Conservation (phyloP, 2,113 vertebrate genomes). For the Indicator maculatus region DNA sequence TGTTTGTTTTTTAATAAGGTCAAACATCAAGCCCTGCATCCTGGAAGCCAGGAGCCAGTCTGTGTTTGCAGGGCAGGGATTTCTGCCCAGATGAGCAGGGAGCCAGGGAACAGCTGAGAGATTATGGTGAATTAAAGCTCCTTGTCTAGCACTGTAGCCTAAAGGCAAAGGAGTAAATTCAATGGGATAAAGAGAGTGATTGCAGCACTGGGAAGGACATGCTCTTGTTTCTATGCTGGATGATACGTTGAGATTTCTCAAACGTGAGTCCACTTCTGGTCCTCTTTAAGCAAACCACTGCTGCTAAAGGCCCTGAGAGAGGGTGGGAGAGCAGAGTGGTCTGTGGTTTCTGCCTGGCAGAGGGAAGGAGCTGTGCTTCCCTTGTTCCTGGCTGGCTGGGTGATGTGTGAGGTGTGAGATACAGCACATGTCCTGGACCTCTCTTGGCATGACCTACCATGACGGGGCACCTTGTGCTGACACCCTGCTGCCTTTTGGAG, state of each 20-base stretch:
- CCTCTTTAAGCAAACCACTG: background rate
- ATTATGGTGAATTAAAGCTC: background rate
- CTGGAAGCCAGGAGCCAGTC: background rate
- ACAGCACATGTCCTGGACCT: background rate
- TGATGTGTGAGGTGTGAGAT: accelerated
- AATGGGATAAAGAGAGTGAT: background rate
- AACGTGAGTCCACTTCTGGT: background rate
- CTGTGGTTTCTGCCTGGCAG: accelerated
- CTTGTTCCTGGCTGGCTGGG: accelerated
- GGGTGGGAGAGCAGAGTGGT: accelerated
- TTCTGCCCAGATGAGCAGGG: background rate
- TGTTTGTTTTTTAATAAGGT: background rate
- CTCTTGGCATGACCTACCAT: accelerated
- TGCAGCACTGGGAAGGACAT: background rate
- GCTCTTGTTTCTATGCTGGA: background rate
- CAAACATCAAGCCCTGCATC: background rate
- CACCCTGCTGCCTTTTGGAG: background rate
- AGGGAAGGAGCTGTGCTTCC: background rate
- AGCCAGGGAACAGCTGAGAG: background rate
- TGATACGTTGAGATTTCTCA: background rate
- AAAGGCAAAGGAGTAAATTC: background rate
- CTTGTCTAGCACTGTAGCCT: background rate
- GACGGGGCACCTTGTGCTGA: accelerated
- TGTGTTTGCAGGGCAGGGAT: background rate
- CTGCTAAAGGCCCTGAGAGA: background rate